These are phyloP conservation scores for Austrolebias charrua DNA, from an alignment of 2,797 vertebrate species.

Conservation along the genomic window DNA sequence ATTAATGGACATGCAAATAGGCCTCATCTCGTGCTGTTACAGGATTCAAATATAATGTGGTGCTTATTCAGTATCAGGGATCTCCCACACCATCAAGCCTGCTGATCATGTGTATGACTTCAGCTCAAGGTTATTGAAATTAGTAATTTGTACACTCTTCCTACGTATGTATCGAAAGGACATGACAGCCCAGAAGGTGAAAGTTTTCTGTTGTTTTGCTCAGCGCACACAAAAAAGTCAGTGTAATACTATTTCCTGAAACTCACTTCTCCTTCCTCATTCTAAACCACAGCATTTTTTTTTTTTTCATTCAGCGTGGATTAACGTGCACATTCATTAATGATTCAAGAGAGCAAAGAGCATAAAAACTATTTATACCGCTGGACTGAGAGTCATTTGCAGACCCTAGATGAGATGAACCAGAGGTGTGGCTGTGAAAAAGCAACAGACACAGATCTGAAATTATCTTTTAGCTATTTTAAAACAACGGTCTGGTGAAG, in stretches of 20 bases:
- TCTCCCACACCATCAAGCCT: slow-evolving; percentile 20
- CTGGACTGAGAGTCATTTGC: neutral
- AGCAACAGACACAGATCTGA: too few species aligned
- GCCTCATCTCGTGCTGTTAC: slow-evolving; percentile 22
- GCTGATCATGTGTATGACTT: neutral
- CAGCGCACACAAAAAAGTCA: slow-evolving; percentile 13
- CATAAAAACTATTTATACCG: neutral
- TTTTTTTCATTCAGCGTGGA: neutral
- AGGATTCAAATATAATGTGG: slow-evolving; percentile 21
- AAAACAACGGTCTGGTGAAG: too few species aligned
- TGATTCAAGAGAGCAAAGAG: neutral
- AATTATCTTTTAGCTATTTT: too few species aligned
- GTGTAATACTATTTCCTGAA: slow-evolving; percentile 26
- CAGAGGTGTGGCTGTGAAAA: too few species aligned
- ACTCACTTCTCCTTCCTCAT: slow-evolving; percentile 37
- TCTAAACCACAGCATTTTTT: slow-evolving; percentile 9
- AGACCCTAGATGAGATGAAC: neutral
- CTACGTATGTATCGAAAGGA: neutral
- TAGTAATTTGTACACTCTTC: neutral
- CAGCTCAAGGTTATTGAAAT: too few species aligned
- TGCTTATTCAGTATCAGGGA: slow-evolving; percentile 16
- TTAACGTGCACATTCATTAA: slow-evolving; percentile 3
- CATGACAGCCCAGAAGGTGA: neutral
- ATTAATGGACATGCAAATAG: slow-evolving; percentile 50
- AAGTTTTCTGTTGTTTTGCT: neutral